Evolutionary conservation across 2,113 vertebrate species (phyloP), one percentile per base, ranked within the genome.

Genomic region (Hystrix brachyura): DNA sequence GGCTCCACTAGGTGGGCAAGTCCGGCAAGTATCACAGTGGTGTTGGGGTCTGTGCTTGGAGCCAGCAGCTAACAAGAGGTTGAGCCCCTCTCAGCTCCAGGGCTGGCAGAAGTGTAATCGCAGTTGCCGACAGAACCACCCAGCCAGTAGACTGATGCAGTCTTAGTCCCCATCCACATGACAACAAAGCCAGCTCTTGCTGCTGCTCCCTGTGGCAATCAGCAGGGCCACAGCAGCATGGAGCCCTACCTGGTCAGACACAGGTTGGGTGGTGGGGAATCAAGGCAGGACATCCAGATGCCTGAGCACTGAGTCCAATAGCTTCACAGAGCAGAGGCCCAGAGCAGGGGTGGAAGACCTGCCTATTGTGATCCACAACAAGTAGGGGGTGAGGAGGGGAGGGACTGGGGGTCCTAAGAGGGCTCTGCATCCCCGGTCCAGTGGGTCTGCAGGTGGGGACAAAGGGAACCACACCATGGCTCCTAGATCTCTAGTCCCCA

Each of bases 101-200:
- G 25, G 15, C 3, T 43, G n/a, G 15, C 7, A 17, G 4, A 29
- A 1, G 10, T 15, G 1, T 15, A 13, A n/a, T 7, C 2, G 1
- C 7, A 11, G 2, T 6, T 21, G 3, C 13, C 38, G 9, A 23
- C 32, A 21, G 34, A 62, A 27, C 6, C 0, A 15, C 13, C 6
- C 9, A 55, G 53, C 10, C 27, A 5, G 78, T 10, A 4, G 57
- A 19, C n/a, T 71, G 29, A 51, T 14, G 32, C 29, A 7, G 19
- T 13, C 43, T n/a, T 23, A 15, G 1, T 60, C 15, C 15, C 92
- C 34, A 0, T 25, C 27, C 46, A 6, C 29, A 57, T 81, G 55
- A 43, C 34, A 23, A 62, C 46, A 62, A 48, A 25, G 17, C 14
- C 27, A 69, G 46, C 21, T 32, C 25, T 32, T 51, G 29, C 29